Base-by-base conservation (phyloP, 2,113 vertebrate species). In the Phaethon lepturus region DNA sequence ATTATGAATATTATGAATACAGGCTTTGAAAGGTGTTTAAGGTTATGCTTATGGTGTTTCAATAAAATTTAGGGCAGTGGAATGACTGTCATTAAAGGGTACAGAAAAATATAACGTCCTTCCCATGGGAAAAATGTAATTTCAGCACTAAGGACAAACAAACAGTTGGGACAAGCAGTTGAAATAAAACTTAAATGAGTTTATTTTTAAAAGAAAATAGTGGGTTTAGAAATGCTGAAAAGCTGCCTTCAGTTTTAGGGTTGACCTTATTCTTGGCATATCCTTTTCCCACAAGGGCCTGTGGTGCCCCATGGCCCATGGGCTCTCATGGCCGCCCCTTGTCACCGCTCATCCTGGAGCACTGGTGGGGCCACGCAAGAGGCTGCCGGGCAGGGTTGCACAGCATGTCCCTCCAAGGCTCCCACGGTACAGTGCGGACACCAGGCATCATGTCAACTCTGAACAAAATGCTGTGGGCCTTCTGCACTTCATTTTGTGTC, bases 181-280 rank as follows among this genome's bases (percentile, higher is more conserved):
- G 95, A 97, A 97, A 91, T 85, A 89, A 93, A 95, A 95, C 89
- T 78, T 28, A 77, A 47, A 7, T 3, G 24, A 72, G 94, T 91
- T 96, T 96, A 83, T 96, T 96, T 97, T 93, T 92, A 72, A 76
- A 95, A 94, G 64, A 95, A 95, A 95, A 89, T 29, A 4, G 56
- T 78, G 55, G 64, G 62, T 94, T 96, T 94, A 76, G 80, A 95
- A 97, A 97, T 59, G 93, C 63, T 95, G 94, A 94, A 97, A 96
- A 78, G 40, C 42, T 93, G 77, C 62, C 62, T 93, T 45, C 62
- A n/a, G 49, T 68, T 75, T 85, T 76, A 68, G 66, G 35, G 72
- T 90, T 95, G 93, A 95, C 94, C 88, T 96, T 89, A 18, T 72
- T 84, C 68, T 91, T 95, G 96, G 91, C 94, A 72, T 13, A 22